Evolutionary conservation across 1,140 invertebrate genomes (phyloP), one percentile per base, ranked within the genome.

Genomic region (Pantala flavescens): DNA sequence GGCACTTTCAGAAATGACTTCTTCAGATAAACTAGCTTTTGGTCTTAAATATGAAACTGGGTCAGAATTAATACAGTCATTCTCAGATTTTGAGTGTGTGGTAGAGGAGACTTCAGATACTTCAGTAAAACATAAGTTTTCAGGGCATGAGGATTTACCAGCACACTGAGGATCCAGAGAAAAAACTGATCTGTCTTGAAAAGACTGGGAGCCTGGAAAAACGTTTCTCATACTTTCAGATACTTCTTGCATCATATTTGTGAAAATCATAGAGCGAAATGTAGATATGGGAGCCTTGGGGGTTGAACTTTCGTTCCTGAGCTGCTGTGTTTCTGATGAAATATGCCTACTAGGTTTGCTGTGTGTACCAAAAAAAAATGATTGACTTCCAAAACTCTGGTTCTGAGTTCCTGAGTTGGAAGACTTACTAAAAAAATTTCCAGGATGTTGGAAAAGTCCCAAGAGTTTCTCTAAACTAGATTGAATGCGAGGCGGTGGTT

Each of bases 391-490:
- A 63, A 16, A 16, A 63, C n/a, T 63, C 12, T 63, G 49, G 12
- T 16, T 63, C 16, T 21, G n/a, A 7, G n/a, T 7, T 16, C 16
- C 16, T 7, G 14, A 19, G 14, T 16, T 16, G 5, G n/a, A 63
- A 5, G 49, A 63, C 49, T 63, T 63, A 14, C 49, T 63, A 21
- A 63, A 63, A 63, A 63, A 19, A 14, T 81, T 77, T 79, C 79
- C 77, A 81, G 78, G 78, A 71, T 78, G 77, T 28, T 77, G 77
- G 73, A 80, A 80, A n/a, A 80, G 73, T 5, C 78, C 78, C n/a
- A 80, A 73, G n/a, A 80, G 77, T 76, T 77, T 79, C 75, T 79
- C 79, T 36, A 80, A 75, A 74, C 76, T 75, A 19, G 78, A 77
- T 7, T 76, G 73, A 23, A 75, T 73, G 75, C 77, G 77, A 11